Evolutionary conservation across 2,113 vertebrate species (phyloP), one percentile per base, ranked within the genome.

Genomic region (Ceyx margarethae): DNA sequence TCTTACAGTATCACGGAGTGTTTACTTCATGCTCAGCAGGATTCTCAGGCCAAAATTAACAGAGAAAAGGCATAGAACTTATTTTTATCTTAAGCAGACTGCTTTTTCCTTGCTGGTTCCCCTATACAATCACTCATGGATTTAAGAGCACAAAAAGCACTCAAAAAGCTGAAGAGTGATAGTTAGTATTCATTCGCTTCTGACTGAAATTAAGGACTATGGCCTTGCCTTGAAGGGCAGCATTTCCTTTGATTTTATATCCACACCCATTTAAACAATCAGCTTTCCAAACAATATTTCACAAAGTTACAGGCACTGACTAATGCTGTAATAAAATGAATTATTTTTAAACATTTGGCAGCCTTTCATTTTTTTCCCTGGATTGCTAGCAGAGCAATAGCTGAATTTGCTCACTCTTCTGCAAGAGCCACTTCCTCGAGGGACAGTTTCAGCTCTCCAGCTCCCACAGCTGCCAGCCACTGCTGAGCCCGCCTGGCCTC

Each of bases 231-330:
- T 60, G 62, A 80, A 87, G 90, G 94, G 79, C 75, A 80, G 72
- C 10, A 6, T 89, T 92, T 91, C 75, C 79, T 91, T 92, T 77
- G 62, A 83, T 87, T 94, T 95, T 91, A 73, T 69, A 82, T 85
- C 75, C 89, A 53, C 66, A 78, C n/a, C 79, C 87, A 65, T 80
- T 71, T 80, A 67, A 74, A 85, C 84, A 57, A 92, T 65, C 21
- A 31, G 60, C 56, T 82, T 85, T 80, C 87, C 79, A 86, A 89
- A 75, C 57, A 84, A 37, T 80, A 77, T 89, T 82, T 81, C 50
- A 88, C 3, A 0, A 53, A 45, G 28, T 21, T 80, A 18, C 53
- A 69, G 58, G 61, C 66, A 37, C 33, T 79, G 84, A 87, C 67
- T 66, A 92, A 94, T 42, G 71, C 58, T 83, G 65, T 23, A 90